These are phyloP conservation scores for Sebastes matsubarae DNA, from an alignment of 2,797 vertebrate genomes.

Conservation along the genomic window DNA sequence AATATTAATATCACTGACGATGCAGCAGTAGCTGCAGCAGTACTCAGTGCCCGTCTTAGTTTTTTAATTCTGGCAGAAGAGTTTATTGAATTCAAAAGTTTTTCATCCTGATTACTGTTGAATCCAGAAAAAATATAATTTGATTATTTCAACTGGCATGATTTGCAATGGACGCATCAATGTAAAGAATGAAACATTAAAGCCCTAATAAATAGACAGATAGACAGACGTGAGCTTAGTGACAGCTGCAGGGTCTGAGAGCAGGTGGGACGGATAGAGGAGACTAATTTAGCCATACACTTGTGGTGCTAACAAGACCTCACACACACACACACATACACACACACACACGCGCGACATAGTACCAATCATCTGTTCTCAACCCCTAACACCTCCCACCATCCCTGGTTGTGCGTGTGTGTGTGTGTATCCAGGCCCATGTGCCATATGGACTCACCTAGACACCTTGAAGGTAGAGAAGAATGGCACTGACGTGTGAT, in stretches of 20 bases:
- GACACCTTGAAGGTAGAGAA: constrained; percentile 66
- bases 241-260: constrained; percentile 78
- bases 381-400: constrained; percentile 28
- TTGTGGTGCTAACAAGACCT: constrained; percentile 77
- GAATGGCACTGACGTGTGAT: constrained; percentile 58
- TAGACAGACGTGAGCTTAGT: constrained; percentile 54
- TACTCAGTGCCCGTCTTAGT: background rate
- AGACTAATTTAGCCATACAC: constrained; percentile 77
- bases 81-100: background rate
- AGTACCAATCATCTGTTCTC: constrained; percentile 55
- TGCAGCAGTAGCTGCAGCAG: background rate
- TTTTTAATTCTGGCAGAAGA: no score
- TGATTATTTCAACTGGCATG: background rate
- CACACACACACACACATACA: constrained; percentile 23
- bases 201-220: constrained; percentile 21
- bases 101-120: background rate
- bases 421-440: constrained; percentile 12
- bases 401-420: constrained; percentile 18
- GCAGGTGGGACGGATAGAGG: constrained; percentile 73
- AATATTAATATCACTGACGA: background rate
- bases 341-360: constrained; percentile 13
- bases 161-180: background rate
- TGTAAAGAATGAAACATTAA: constrained; percentile 18
- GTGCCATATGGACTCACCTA: constrained; percentile 66
- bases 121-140: background rate